Base-by-base conservation (phyloP, 1,140 invertebrate genomes). In the Sarcophaga bullata region DNA sequence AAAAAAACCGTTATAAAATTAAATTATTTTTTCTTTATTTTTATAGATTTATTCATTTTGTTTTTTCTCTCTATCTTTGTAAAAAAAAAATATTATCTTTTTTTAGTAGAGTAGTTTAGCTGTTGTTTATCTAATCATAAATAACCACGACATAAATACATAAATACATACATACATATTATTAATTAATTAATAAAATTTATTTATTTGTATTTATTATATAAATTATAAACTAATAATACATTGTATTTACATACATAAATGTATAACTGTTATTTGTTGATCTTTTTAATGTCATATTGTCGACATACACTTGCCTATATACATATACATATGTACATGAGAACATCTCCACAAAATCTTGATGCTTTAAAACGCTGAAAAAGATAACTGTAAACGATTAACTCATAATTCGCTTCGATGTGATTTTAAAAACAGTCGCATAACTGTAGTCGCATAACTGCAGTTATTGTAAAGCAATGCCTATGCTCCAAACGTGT, bases 71-170 rank as follows among this genome's bases (percentile, higher is more conserved):
- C 19, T 19, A 17, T 19, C 19, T 68, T 8, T 68, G 62, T 68
- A 19, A 68, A 19, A 37, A 37, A 37, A 37, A 19, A 68, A 58
- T 58, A 58, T 58, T 3, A 37, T 73, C 25, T 58, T 58, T 11
- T 68, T 73, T 73, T 73, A 46, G 73, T 73, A 73, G 73, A 47
- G 75, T 78, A 78, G 75, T 50, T 78, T 78, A 78, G 75, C 48
- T 78, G 75, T 78, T 78, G 75, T 50, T 78, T 78, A 50, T 78
- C 50, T 37, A 37, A 37, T 37, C 25, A 37, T n/a, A n/a, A n/a
- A n/a, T n/a, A n/a, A n/a, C n/a, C n/a, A n/a, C n/a, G n/a, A n/a
- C n/a, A n/a, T n/a, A n/a, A n/a, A n/a, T 37, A 37, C 25, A 37
- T 4, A 37, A 1, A 37, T 37, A 37, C 25, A 37, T 37, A 37